Conservation (phyloP, 2,113 vertebrate species). For the Calonectris borealis region DNA sequence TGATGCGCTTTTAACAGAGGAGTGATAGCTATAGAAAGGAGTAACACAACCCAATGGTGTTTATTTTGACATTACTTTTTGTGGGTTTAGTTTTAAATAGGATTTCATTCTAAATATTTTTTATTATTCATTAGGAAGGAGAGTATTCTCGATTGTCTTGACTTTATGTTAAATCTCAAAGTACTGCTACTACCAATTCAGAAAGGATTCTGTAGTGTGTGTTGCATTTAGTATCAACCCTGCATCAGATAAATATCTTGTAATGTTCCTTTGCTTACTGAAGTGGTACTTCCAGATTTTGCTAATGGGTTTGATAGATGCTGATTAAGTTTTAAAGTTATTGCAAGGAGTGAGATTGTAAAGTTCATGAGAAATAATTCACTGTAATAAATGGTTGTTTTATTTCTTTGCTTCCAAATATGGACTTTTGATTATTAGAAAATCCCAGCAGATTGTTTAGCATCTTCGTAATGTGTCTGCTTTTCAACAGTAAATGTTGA, state of each 20-base stretch:
- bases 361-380: not conserved
- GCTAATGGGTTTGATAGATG: not conserved
- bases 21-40: not conserved
- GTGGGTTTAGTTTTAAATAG: not conserved
- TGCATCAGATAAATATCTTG: not conserved
- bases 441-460: not conserved
- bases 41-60: not conserved
- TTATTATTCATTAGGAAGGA: not conserved
- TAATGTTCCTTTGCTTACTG: not conserved
- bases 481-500: not conserved
- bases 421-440: not conserved
- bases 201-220: rapidly evolving
- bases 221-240: not conserved
- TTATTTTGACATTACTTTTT: not conserved
- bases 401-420: not conserved
- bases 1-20: not conserved
- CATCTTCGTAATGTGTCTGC: not conserved
- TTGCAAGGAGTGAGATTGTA: not conserved
- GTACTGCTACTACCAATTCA: not conserved
- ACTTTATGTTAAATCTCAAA: not conserved
- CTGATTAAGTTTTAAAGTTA: not conserved
- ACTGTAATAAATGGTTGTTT: not conserved
- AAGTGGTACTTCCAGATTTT: not conserved
- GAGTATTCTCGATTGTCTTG: not conserved
- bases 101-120: not conserved